Evolutionary conservation across 2,113 vertebrate genomes (phyloP), one percentile per base, ranked within the genome.

Genomic region (Halcyon senegalensis): DNA sequence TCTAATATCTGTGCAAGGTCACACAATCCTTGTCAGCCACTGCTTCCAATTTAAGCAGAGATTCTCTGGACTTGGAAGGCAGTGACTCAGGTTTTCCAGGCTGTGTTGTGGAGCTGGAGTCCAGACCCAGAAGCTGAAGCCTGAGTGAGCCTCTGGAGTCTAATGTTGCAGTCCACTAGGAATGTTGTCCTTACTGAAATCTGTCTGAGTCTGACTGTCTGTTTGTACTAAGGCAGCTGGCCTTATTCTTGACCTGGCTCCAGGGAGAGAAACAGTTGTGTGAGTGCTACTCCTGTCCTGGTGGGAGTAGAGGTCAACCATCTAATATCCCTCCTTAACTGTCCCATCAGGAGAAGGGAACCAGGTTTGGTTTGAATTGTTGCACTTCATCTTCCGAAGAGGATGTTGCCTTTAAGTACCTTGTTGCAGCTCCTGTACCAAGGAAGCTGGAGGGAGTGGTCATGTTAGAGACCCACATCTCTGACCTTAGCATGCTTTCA

Each of bases 11-110:
- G 7, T 85, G 87, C 96, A 96, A 97, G 95, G 94, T 96, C 96
- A 91, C 7, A 16, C 70, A 85, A 87, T 84, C 96, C 95, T 93
- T 94, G 93, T 76, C 93, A 87, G 77, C 56, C 56, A 31, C 69
- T 56, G 84, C 91, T 89, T 87, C 74, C 93, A 96, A 81, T 87
- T 85, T 35, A 17, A 12, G 92, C 81, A 13, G 44, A 88, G 74
- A 53, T 80, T 50, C 28, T 51, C 30, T 17, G 50, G 58, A 63
- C 60, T 63, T 44, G 55, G 50, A n/a, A 92, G 77, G 94, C 74
- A 68, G 3, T 96, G 95, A 97, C 95, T 96, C 94, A 94, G 94
- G 94, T 87, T 82, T 97, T 97, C 74, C 62, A 50, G 68, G 27
- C 73, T 1, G 2, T 66, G 69, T 31, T 79, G 74, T 69, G 66